Evolutionary conservation across 1,140 invertebrate species (phyloP).

Genomic region (Aporrectodea caliginosa): DNA sequence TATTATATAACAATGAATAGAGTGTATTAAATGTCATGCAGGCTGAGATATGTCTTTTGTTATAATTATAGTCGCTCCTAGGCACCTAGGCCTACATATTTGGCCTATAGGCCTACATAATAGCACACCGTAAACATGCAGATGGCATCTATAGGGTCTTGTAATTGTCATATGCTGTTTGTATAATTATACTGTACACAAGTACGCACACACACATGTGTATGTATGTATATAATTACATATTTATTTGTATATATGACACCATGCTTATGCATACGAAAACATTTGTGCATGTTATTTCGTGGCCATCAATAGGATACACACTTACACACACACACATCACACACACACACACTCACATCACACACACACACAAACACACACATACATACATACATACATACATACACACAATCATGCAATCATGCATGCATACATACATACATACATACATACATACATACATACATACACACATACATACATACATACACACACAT

Average conservation of each 20-base stretch:
- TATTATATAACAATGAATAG: too few relatives aligned
- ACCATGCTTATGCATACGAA: neutral
- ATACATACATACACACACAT: neutral
- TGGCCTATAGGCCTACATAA: neutral
- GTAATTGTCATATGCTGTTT: neutral
- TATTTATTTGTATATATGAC: neutral
- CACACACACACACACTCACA: too few relatives aligned
- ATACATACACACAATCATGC: neutral
- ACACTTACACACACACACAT: slow-evolving; percentile 1
- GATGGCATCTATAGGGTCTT: neutral
- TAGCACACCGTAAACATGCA: neutral
- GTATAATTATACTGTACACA: neutral
- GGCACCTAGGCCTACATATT: neutral
- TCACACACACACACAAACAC: too few relatives aligned
- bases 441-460: neutral
- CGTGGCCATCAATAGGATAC: neutral
- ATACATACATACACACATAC: neutral
- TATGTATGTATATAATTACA: neutral
- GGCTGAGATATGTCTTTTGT: too few relatives aligned
- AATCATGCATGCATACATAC: neutral
- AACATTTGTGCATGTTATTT: neutral
- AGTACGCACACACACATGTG: neutral
- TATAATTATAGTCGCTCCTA: too few relatives aligned
- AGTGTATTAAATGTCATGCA: too few relatives aligned
- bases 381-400: neutral